phyloP scores from a whole-genome alignment of 1,140 invertebrate species.

The Saccostrea echinata region DNA sequence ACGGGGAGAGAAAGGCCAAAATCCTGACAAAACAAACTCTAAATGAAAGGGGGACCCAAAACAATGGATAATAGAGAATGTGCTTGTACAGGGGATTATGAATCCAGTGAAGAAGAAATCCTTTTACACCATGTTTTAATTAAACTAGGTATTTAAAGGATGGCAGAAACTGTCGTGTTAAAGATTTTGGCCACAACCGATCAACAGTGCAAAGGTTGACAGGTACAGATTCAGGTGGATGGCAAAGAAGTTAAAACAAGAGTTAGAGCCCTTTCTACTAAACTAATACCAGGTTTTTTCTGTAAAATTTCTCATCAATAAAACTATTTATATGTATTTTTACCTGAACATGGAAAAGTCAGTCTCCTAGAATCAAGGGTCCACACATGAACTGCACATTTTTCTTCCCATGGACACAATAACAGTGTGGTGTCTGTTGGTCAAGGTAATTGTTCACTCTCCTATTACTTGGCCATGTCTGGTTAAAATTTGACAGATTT shows the following conservation, averaged over 20 bases:
- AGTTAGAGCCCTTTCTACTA: conserved; percentile 20
- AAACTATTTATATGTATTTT: not conserved
- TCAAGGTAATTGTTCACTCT: conserved; percentile 40
- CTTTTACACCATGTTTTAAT: conserved; percentile 34
- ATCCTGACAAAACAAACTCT: conserved; percentile 44
- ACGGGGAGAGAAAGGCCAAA: conserved; percentile 25
- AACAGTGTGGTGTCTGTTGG: not conserved
- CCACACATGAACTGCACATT: not conserved
- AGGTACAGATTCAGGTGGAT: conserved; percentile 13
- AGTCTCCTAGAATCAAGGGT: not conserved
- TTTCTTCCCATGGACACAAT: conserved; percentile 30
- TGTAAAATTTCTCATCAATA: not conserved
- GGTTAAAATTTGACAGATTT: conserved; percentile 40
- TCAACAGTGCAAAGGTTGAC: conserved; percentile 14
- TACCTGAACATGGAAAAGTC: conserved; percentile 10
- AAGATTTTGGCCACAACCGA: conserved; percentile 13
- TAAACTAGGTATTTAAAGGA: conserved; percentile 42
- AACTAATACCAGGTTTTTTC: not conserved
- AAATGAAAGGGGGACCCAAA: conserved; percentile 25
- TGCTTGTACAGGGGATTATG: conserved; percentile 32
- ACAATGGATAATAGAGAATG: conserved; percentile 41
- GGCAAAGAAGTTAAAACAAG: not conserved
- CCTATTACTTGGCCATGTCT: conserved; percentile 36
- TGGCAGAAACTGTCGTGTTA: conserved; percentile 27
- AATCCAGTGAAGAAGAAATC: conserved; percentile 30